Base-by-base conservation (phyloP, 2,797 vertebrate genomes). In the Gouania willdenowi region DNA sequence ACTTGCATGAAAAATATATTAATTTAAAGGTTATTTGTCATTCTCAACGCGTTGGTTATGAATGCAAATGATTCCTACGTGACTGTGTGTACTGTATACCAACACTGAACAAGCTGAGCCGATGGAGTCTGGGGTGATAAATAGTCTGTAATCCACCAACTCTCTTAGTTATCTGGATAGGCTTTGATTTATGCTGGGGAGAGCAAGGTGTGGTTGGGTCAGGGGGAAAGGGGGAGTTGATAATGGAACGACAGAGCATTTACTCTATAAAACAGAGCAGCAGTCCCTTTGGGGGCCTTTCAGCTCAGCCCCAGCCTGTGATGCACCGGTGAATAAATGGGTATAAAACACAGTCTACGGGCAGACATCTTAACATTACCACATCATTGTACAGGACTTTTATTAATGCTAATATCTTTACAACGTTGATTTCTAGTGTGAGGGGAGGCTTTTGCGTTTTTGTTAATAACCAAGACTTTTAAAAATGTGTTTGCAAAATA, bases 131-230 rank as follows among this genome's bases (percentile, higher is more conserved):
- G 26, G 25, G n/a, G n/a, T 43, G 19, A 32, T 51, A 42, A 62
- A n/a, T 59, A 66, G 60, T 30, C 35, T 24, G 41, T 62, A 39
- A 68, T 66, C 47, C 54, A 45, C 18, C 10, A 11, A 21, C 44
- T 25, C 41, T 25, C 38, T 46, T 67, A 46, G 10, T 71, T 71
- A 74, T 57, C 47, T 36, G 20, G 19, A 23, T 21, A 38, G 41
- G 28, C 60, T 65, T 64, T 59, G 58, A 71, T 73, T 62, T 19
- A 48, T 66, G 29, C 47, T 28, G 34, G 31, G 45, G 66, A 50
- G 36, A 62, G 52, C 26, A 2, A 37, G 31, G 35, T 38, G 24
- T 18, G 52, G 10, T 27, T 25, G 42, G 43, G 63, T 58, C 54
- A 34, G 14, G 10, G 26, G 37, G 41, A 7, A 11, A 23, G 26